Conservation (phyloP, 2,888 invertebrate genomes). For the Campoplex nolae region DNA sequence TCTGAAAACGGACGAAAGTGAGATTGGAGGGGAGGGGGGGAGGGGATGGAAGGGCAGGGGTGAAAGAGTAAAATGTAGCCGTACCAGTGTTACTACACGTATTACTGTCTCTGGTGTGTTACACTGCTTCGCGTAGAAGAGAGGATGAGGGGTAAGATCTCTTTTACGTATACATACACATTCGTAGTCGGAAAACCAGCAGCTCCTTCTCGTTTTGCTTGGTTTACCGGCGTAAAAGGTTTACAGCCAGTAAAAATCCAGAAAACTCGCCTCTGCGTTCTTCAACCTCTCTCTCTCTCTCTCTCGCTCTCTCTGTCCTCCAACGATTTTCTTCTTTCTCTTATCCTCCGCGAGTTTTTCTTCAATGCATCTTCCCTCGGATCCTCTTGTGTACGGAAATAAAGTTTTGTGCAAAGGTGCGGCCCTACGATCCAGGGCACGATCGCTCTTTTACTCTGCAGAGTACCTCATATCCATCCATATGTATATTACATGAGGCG, state of each 20-base stretch:
- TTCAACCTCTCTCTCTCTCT: slow-evolving; percentile 13
- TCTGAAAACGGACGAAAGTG: slow-evolving; percentile 43
- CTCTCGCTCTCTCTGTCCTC: slow-evolving; percentile 20
- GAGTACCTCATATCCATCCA: not conserved
- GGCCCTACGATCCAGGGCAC: slow-evolving; percentile 10
- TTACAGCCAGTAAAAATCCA: slow-evolving; percentile 76
- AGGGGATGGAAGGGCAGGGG: not conserved
- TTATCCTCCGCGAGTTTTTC: slow-evolving; percentile 32
- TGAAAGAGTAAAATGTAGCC: slow-evolving; percentile 3
- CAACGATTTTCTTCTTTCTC: not conserved
- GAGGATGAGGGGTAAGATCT: not conserved
- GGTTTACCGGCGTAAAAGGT: slow-evolving; percentile 70
- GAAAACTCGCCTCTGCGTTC: slow-evolving; percentile 52
- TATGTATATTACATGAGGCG: slow-evolving; percentile 14
- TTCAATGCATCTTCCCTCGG: not conserved
- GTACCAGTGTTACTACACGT: slow-evolving; percentile 19
- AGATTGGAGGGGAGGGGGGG: not conserved
- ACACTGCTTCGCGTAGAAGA: slow-evolving; percentile 9
- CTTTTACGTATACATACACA: slow-evolving; percentile 15
- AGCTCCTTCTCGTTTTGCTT: slow-evolving; percentile 48
- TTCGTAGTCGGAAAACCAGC: slow-evolving; percentile 35
- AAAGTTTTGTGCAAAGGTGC: slow-evolving; percentile 38
- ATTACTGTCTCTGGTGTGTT: slow-evolving; percentile 41
- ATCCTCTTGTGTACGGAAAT: slow-evolving; percentile 11
- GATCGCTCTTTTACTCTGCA: not conserved